These are phyloP conservation scores for Cynopterus brachyotis DNA, from an alignment of 2,113 vertebrate species.

Conservation along the genomic window DNA sequence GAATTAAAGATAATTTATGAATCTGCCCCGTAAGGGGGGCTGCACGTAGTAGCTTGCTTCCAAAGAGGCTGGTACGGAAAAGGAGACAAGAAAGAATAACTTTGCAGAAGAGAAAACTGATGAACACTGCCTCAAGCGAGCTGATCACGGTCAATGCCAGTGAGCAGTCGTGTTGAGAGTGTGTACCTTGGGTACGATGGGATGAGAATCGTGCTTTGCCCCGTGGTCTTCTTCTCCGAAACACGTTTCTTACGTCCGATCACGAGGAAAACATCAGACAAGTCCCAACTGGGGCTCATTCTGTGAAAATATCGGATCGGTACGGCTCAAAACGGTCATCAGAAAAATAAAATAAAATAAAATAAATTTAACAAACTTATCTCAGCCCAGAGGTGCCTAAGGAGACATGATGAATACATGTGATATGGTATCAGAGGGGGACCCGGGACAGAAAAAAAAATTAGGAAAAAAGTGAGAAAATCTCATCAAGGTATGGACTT, in stretches of 20 bases:
- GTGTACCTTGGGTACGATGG: rapidly evolving
- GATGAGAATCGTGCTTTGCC: no score
- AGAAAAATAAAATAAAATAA: no score
- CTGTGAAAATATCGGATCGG: neutral
- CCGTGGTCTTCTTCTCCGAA: neutral
- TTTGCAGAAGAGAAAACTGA: neutral
- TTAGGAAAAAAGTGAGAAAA: neutral
- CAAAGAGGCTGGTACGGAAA: neutral
- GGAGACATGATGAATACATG: neutral
- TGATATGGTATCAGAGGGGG: no score
- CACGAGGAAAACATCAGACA: neutral
- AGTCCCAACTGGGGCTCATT: neutral
- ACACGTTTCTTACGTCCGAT: neutral
- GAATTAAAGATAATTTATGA: neutral
- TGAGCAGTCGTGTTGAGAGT: neutral
- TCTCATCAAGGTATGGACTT: neutral
- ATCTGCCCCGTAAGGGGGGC: neutral
- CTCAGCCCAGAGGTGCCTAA: neutral
- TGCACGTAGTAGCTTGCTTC: neutral
- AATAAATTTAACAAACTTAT: no score
- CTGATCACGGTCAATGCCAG: neutral
- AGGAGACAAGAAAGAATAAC: neutral
- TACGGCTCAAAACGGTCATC: neutral
- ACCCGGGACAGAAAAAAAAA: neutral
- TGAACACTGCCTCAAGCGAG: neutral